These are phyloP conservation scores for Gallinago stenura DNA, from an alignment of 2,797 vertebrate species.

Conservation along the genomic window DNA sequence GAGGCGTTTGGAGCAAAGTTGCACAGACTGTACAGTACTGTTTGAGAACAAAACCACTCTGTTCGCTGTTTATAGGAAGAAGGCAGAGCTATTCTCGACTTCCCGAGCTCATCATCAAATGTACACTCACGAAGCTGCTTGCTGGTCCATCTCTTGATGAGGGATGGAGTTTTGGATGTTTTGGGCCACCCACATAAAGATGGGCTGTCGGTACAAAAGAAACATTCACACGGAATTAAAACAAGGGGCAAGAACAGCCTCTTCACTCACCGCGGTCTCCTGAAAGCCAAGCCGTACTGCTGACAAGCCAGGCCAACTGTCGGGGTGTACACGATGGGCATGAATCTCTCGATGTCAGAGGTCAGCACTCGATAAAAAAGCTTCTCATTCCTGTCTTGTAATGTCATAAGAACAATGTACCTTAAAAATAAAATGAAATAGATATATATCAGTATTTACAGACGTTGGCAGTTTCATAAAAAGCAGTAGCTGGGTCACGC, in stretches of 20 bases:
- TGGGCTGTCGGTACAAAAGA: not conserved
- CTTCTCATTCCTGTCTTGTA: constrained; percentile 98
- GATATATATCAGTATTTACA: not conserved
- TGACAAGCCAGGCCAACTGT: constrained; percentile 97
- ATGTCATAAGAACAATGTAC: constrained; percentile 97
- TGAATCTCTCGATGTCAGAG: constrained; percentile 94
- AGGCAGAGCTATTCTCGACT: not conserved
- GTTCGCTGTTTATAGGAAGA: constrained; percentile 26
- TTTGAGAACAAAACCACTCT: constrained; percentile 64
- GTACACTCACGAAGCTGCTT: not conserved
- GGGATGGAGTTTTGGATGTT: not conserved
- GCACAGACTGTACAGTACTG: constrained; percentile 36
- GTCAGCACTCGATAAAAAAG: constrained; percentile 96
- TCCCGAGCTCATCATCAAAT: constrained; percentile 16
- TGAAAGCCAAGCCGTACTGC: constrained; percentile 95
- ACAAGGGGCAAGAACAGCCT: not conserved
- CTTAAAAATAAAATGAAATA: constrained; percentile 73
- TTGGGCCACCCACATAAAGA: constrained; percentile 35
- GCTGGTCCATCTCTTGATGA: not conserved
- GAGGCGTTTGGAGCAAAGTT: not conserved
- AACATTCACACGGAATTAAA: not conserved
- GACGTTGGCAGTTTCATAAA: not conserved
- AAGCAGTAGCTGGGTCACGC: not conserved
- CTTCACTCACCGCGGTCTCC: constrained; percentile 92
- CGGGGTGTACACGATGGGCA: constrained; percentile 98